Base-by-base conservation (phyloP, 2,113 vertebrate genomes). In the Danionella cerebrum region DNA sequence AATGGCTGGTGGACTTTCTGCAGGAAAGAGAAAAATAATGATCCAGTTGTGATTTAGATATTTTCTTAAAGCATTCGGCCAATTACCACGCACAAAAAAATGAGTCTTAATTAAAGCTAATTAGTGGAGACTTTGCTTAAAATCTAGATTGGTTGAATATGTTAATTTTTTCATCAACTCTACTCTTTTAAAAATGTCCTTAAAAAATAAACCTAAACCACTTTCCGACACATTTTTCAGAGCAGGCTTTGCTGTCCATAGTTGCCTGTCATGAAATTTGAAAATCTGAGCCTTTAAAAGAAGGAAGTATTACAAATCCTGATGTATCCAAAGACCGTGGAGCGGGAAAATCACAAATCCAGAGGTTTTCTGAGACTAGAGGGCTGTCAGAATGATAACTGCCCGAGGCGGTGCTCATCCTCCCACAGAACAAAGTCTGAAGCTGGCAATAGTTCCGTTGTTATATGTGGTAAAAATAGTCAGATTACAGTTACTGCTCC, bases 341-440 rank as follows among this genome's bases (percentile, higher is more conserved):
- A 72, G 70, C 47, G 25, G 64, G 22, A 58, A 21, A 72, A 75
- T 64, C 47, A 44, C 66, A 72, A 58, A 67, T 72, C 67, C 66
- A 67, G 44, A 78, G 68, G 65, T 72, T 67, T 29, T 55, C 35
- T 11, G 39, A 68, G 62, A 57, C 53, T 53, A 67, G 31, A 65
- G 65, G 71, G 31, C 29, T 51, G 44, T 69, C 51, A 63, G 54
- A 67, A 50, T 75, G 76, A 75, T 75, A 71, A 62, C 57, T 55
- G 68, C 73, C 73, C n/a, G 36, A 67, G 65, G 69, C 69, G 19
- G 66, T n/a, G 19, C 69, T 69, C 70, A 72, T 75, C 65, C 60
- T 59, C 21, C 16, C 41, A 31, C 6, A 45, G 73, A 75, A 71
- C 73, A 65, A 71, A 65, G 62, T 68, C 70, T 35, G 42, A 22